Evolutionary conservation across 2,113 vertebrate species (phyloP), one percentile per base, ranked within the genome.

Genomic region (Axis porcinus): DNA sequence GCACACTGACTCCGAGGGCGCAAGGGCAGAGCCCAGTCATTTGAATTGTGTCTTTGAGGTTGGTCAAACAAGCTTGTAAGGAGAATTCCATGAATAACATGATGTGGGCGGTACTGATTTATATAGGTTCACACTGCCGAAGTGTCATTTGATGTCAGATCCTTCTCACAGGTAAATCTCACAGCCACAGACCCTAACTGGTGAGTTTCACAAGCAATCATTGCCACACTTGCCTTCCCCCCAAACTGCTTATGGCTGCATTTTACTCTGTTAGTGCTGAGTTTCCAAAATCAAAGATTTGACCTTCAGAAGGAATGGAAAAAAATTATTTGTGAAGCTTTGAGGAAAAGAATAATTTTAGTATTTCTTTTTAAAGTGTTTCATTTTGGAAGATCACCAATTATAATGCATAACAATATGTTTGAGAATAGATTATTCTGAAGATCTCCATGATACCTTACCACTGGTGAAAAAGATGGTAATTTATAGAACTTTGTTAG

Each of bases 231-330:
- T 76, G 16, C 2, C 36, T 55, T 97, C 79, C 97, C 97, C 82
- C 57, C 36, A 94, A 94, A 89, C 50, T 92, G 6, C 30, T 3
- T 86, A 83, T 12, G 52, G 87, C 74, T 74, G 64, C 16, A 2
- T 94, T 88, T 81, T 94, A 83, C 57, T 30, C 58, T 30, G 30
- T 97, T 70, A 78, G 81, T 78, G 86, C 50, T 95, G 76, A 97
- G 96, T 96, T 97, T 94, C 83, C 45, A 94, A 86, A 94, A 93
- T 91, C 36, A 30, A 86, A 94, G 40, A 85, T 74, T 85, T 97
- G 91, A 86, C 62, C n/a, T 67, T 76, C 60, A 5, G 45, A 90
- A 50, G 50, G 52, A 94, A 88, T 95, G 67, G 52, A 83, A 64
- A 94, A 94, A 43, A 28, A 79, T 82, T 93, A 57, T 90, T 76